Evolutionary conservation across 1,140 invertebrate species (phyloP), one percentile per base, ranked within the genome.

Genomic region (Diachasma alloeum): DNA sequence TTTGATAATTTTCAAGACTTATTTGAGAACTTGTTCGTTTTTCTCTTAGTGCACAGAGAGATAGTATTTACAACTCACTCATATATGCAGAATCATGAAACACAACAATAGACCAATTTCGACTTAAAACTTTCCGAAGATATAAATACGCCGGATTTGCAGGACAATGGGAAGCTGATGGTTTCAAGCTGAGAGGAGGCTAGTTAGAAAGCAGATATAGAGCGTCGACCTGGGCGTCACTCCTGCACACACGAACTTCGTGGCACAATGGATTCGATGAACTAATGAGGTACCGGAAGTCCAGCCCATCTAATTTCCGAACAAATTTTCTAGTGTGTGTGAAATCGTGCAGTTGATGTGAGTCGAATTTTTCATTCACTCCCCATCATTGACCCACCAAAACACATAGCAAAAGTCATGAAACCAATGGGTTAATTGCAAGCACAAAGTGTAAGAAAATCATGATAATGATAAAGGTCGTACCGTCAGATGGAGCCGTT

Each of bases 301-400:
- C 79, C 75, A 83, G 80, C 84, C 83, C 81, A 81, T 84, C 80
- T 83, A 82, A 85, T 84, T 85, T 83, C 80, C 78, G 81, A 85
- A 84, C 79, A 75, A 76, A 26, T 39, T 48, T 67, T 59, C 79
- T 63, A 76, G 79, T 72, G 77, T 73, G 69, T 75, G 67, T 67
- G 70, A 78, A 67, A 56, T 70, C 66, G 68, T 79, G 69, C 78
- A 66, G 19, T 22, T 67, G 48, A 19, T 9, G 48, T 19, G 48
- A 53, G 17, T 42, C 1, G 9, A 17, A 13, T 17, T 53, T 53
- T n/a, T 19, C 15, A 17, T 53, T 53, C 2, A 17, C n/a, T 15
- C 17, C 4, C 4, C 48, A 53, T 53, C n/a, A 17, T 46, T 46
- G 44, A 2, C 10, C 9, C 44, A 9, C 10, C 10, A 46, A 31